Evolutionary conservation across 2,888 invertebrate species (phyloP).

Genomic region (Geotrupes spiniger): DNA sequence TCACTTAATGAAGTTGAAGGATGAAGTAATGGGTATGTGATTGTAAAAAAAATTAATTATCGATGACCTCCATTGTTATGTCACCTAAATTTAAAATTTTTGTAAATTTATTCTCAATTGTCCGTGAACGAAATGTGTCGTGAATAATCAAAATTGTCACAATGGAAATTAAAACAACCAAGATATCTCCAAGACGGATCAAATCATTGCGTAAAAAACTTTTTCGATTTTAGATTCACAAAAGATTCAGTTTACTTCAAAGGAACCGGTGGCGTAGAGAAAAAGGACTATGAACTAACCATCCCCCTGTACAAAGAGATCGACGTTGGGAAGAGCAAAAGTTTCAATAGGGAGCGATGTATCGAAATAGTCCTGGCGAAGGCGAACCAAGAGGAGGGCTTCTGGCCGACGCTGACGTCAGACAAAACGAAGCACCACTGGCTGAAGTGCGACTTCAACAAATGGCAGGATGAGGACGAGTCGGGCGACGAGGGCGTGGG

Average conservation of each 20-base stretch:
- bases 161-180: no score
- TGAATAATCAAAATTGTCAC: no score
- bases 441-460: constrained; percentile 96
- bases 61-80: no score
- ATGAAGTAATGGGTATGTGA: no score
- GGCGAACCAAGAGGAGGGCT: constrained; percentile 65
- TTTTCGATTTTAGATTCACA: no score
- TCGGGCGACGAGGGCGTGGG: constrained; percentile 75
- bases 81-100: no score
- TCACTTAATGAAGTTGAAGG: no score
- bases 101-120: no score
- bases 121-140: no score
- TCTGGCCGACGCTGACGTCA: constrained; percentile 85
- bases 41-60: no score
- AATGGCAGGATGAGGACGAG: constrained; percentile 97
- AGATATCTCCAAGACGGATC: no score
- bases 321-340: constrained; percentile 72
- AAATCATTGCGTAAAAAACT: no score
- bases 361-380: constrained; percentile 73
- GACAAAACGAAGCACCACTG: constrained; percentile 89
- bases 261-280: constrained; percentile 80
- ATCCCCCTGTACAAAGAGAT: constrained; percentile 82
- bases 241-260: constrained; percentile 76
- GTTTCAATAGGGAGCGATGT: constrained; percentile 70
- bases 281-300: constrained; percentile 83